A percentile compares a stretch with the other conserved stretches of the same genome.
phyloP scores from a whole-genome alignment of 2,113 vertebrate genomes.

The Varanus komodoensis region DNA sequence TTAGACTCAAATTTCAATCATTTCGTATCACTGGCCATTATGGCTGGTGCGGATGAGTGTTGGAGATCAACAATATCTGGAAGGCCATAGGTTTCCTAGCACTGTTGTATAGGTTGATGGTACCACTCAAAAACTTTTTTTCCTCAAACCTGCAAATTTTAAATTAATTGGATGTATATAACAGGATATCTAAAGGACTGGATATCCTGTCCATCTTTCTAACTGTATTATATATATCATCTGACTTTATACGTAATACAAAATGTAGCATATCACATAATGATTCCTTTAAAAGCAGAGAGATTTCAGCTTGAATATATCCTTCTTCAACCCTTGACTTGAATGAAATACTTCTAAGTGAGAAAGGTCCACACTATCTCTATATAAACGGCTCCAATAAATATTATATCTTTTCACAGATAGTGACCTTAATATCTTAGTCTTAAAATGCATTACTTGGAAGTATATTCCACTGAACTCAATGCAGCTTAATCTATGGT shows the following conservation, averaged over 20 bases:
- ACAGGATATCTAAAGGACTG: neutral
- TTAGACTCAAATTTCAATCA: no score
- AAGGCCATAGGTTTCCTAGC: neutral
- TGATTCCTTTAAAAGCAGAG: neutral
- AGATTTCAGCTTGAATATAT: neutral
- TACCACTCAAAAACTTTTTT: neutral
- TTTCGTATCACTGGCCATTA: no score
- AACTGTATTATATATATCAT: neutral
- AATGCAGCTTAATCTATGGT: neutral
- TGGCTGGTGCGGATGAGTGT: no score
- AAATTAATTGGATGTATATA: neutral
- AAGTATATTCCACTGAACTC: neutral
- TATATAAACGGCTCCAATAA: neutral
- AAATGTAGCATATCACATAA: neutral
- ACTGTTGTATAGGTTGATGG: neutral
- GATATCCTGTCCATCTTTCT: neutral
- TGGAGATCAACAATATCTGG: no score
- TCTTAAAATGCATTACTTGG: neutral
- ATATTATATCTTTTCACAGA: neutral
- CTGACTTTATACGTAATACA: neutral
- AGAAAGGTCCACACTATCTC: neutral
- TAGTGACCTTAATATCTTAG: neutral
- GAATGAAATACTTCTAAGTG: neutral
- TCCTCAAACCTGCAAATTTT: neutral
- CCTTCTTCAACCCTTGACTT: neutral